Conservation (phyloP, 64 coral and sea anemone species). For the Montipora efflorescens region DNA sequence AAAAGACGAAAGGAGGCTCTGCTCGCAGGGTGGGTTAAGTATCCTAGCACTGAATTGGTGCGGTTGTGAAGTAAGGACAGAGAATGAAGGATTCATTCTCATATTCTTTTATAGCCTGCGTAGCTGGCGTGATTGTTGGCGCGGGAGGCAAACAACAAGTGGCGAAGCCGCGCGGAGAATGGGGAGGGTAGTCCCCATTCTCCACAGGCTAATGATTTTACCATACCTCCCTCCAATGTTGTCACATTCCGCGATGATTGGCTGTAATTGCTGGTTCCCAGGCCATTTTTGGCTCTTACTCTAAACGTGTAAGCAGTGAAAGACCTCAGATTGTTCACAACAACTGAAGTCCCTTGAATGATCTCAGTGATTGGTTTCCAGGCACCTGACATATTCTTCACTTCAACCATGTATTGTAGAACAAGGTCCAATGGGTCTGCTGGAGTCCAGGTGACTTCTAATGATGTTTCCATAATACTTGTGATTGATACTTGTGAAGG, state of each 20-base stretch:
- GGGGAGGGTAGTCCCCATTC: no score
- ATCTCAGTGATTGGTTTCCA: slow-evolving; percentile 67
- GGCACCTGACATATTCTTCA: neutral
- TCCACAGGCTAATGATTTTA: neutral
- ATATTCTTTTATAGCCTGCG: no score
- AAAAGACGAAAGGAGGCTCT: no score
- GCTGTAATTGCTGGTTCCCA: slow-evolving; percentile 70
- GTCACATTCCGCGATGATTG: slow-evolving; percentile 47
- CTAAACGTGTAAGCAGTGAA: slow-evolving; percentile 75
- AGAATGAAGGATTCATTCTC: no score
- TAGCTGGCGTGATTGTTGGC: no score
- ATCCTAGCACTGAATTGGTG: no score
- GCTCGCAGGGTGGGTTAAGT: no score
- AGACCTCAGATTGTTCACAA: slow-evolving; percentile 41
- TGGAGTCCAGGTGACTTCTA: slow-evolving; percentile 39
- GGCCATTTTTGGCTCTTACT: slow-evolving; percentile 76
- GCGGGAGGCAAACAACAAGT: no score
- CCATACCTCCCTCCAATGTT: slow-evolving; percentile 56
- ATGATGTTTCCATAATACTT: slow-evolving; percentile 45
- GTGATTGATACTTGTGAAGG: slow-evolving; percentile 2
- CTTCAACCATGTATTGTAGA: slow-evolving; percentile 45
- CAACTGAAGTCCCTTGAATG: slow-evolving; percentile 27
- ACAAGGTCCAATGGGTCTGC: slow-evolving; percentile 26
- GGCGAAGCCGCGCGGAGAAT: no score
- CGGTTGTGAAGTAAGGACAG: no score